These are phyloP conservation scores for Melanocharis versteri DNA, from an alignment of 2,113 vertebrate species.

Conservation along the genomic window DNA sequence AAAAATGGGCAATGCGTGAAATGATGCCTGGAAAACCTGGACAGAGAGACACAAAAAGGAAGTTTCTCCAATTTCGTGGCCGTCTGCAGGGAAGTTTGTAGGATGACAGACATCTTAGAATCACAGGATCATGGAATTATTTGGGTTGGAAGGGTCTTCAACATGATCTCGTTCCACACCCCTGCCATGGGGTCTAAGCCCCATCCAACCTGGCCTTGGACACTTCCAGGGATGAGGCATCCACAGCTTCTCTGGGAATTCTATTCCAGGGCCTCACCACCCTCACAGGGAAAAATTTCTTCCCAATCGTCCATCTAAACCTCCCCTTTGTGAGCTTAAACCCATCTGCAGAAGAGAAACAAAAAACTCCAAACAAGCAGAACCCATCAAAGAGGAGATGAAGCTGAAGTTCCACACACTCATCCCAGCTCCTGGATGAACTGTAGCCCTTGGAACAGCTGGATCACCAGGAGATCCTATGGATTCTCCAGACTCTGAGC, in stretches of 20 bases:
- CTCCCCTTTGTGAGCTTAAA: neutral
- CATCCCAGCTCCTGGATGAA: neutral
- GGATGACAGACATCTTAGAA: neutral
- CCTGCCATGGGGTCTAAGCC: neutral
- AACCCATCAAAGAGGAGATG: neutral
- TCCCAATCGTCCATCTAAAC: neutral
- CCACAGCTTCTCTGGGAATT: neutral
- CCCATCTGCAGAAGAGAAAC: neutral
- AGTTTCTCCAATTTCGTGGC: neutral
- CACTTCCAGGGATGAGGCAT: neutral
- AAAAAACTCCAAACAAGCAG: neutral
- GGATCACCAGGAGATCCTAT: neutral
- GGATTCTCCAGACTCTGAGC: neutral
- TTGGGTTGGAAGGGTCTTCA: neutral
- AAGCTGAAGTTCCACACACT: neutral
- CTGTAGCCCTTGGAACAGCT: neutral
- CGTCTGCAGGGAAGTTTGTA: neutral
- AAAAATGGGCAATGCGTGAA: neutral
- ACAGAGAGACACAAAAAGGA: neutral
- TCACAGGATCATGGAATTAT: neutral
- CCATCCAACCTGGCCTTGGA: accelerated
- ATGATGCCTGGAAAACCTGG: neutral
- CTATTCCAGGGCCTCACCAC: neutral
- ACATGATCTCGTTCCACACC: accelerated
- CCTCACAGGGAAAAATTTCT: neutral